Evolutionary conservation across 2,113 vertebrate genomes (phyloP).

Genomic region (Chionodraco myersi): DNA sequence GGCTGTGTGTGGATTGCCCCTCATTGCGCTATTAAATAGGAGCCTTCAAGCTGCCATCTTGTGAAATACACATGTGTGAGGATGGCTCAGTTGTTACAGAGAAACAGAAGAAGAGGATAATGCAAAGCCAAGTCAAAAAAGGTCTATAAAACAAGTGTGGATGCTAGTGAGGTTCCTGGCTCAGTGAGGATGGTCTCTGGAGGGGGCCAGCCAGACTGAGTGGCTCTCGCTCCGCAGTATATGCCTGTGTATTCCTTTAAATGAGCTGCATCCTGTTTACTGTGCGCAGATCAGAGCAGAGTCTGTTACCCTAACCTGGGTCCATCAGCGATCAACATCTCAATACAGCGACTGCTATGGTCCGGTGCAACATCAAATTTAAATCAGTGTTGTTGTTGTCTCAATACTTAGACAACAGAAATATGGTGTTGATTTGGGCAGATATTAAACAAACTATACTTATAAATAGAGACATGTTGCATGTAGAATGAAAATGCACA

Average conservation of each 20-base stretch:
- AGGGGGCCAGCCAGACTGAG: conserved; percentile 8
- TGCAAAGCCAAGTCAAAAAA: neutral
- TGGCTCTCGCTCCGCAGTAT: conserved; percentile 7
- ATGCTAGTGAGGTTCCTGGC: neutral
- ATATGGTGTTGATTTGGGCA: neutral
- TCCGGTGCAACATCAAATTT: neutral
- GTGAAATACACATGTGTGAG: conserved; percentile 23
- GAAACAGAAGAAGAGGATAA: neutral
- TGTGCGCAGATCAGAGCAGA: conserved; percentile 29
- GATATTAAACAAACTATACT: neutral
- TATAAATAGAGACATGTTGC: too few species aligned
- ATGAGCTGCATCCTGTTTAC: conserved; percentile 45
- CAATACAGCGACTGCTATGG: neutral
- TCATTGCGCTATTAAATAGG: neutral
- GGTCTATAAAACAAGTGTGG: neutral
- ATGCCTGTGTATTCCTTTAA: conserved; percentile 25
- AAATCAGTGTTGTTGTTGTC: neutral
- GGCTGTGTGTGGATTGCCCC: neutral
- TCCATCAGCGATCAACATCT: conserved; percentile 4
- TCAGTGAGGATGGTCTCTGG: conserved; percentile 22
- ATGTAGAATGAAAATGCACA: too few species aligned
- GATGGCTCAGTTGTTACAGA: conserved; percentile 8
- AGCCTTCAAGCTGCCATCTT: conserved; percentile 15
- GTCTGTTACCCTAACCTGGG: neutral
- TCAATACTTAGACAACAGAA: neutral